Evolutionary conservation across 2,797 vertebrate species (phyloP), one percentile per base, ranked within the genome.

Genomic region (Limosa lapponica): DNA sequence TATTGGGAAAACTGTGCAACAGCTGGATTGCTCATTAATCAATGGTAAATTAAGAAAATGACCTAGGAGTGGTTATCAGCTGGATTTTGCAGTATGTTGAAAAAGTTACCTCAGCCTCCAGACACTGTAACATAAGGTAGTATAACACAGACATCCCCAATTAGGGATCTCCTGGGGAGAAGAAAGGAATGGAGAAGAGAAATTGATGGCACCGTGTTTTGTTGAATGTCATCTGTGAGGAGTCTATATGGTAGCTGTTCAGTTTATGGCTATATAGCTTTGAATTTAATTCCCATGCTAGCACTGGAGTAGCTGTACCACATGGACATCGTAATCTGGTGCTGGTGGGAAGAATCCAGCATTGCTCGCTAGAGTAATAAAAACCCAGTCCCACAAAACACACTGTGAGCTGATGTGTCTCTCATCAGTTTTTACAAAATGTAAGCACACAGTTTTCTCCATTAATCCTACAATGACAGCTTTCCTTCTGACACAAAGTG

Each of bases 1-100:
- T 91, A 48, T 69, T 94, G 80, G 59, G 95, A 97, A 95, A 91
- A 94, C 89, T 86, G 95, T 88, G 66, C 89, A 97, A 95, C 97
- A 97, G 88, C 96, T 98, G 96, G 74, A 90, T 95, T 96, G 73
- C 58, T 96, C 88, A 95, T 97, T 96, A 94, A 96, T 97, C 95
- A 95, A 61, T 65, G 61, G 69, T 92, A 97, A 95, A 97, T 94
- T 94, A 96, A 94, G 94, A 94, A 95, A 95, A 95, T 72, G 2
- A 78, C 78, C 46, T 84, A 77, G 54, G 83, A 70, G 92, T 96
- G 87, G 72, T 92, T 81, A 97, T 90, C 59, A 91, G 39, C 85
- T 93, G 59, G 57, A 94, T 94, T 95, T 89, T 85, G 48, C 65
- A 86, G 74, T 82, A 71, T 61, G 71, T 87, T 92, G 95, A 81